Evolutionary conservation across 2,797 vertebrate genomes (phyloP).

Genomic region (Molothrus ater): DNA sequence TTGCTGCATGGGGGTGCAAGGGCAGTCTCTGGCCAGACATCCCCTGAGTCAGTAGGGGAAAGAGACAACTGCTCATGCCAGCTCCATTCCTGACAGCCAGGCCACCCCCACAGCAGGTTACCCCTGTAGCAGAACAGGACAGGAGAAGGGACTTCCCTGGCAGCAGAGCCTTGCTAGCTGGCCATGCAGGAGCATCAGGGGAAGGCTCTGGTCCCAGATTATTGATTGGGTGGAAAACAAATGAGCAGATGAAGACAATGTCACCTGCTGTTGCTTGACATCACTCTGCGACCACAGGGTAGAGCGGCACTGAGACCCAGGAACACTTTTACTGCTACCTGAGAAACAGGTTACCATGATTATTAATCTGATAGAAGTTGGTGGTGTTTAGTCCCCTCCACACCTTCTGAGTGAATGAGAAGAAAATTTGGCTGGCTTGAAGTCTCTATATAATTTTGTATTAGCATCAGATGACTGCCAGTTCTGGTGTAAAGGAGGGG

Average conservation of each 20-base stretch:
- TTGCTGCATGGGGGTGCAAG: neutral
- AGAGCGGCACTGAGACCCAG: neutral
- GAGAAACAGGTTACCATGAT: neutral
- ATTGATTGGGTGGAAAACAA: neutral
- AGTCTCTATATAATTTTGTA: neutral
- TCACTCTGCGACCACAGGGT: neutral
- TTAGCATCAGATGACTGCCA: neutral
- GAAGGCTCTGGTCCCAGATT: neutral
- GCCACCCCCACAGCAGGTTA: neutral
- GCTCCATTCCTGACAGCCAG: neutral
- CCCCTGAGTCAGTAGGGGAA: neutral
- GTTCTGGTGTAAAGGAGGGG: neutral
- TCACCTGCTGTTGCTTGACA: neutral
- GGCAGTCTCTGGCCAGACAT: neutral
- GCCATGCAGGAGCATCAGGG: neutral
- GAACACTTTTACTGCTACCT: neutral
- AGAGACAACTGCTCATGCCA: neutral
- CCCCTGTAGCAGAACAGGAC: neutral
- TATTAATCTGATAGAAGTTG: neutral
- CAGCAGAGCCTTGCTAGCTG: neutral
- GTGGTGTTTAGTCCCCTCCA: neutral
- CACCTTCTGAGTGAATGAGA: neutral
- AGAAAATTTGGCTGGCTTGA: neutral
- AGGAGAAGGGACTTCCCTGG: neutral
- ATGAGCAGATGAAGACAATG: neutral